Base-by-base conservation (phyloP, 1,140 invertebrate genomes). In the Pectinophora gossypiella region DNA sequence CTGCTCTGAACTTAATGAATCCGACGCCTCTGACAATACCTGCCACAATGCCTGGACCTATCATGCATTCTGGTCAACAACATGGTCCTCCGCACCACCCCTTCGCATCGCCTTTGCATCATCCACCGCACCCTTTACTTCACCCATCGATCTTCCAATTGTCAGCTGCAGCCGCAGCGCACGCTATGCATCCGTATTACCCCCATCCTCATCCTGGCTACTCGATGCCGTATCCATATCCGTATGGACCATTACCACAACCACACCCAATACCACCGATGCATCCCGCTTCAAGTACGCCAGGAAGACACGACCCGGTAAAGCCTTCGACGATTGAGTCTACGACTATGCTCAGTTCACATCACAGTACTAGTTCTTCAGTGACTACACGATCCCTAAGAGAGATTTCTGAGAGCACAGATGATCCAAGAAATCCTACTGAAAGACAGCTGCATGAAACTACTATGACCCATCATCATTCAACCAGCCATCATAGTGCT, bases 181-280 rank as follows among this genome's bases (percentile, higher is more conserved):
- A 88, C 54, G 85, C 91, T 3, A 90, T 92, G 89, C 91, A 92
- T 76, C 90, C 91, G 0, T 92, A 92, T 60, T 93, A 93, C 79
- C 89, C 91, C 1, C 92, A 93, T 61, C 91, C 92, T 15, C 93
- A 94, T 84, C 89, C 92, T 1, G 91, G 91, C 5, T 92, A 92
- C 59, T 88, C 90, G 19, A 89, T 91, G 68, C 90, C 91, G 5
- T 91, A 90, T 72, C 89, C 90, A n/a, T 94, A 93, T 84, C 90
- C 93, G 0, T 93, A 93, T 64, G 91, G 91, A 3, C 92, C 93
- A 1, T 89, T 93, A 46, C 92, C 92, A 15, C 93, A 91, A 65
- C 91, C 91, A 4, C 91, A 94, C 63, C 91, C 93, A 0, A 93
- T 93, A 59, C 93, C 93, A 18, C 92, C 92, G 1, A 93, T 93